phyloP scores from a whole-genome alignment of 2,113 vertebrate species.

The Ammodytes dubius region DNA sequence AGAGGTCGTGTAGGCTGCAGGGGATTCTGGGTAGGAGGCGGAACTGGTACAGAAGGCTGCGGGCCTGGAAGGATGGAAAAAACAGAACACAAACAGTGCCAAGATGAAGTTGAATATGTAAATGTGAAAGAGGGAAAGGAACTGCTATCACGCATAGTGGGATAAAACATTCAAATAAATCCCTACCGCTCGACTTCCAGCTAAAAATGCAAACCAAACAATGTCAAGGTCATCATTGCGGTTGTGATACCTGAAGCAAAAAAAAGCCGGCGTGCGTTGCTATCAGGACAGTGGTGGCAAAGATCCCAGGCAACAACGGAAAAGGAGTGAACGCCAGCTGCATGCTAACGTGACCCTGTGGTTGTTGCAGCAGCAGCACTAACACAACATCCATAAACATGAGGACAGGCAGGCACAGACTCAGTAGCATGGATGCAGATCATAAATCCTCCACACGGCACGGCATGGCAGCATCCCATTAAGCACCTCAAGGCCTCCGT shows the following conservation, averaged over 20 bases:
- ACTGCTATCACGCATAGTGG: slow-evolving; percentile 14
- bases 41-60: slow-evolving; percentile 97
- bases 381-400: slow-evolving; percentile 81
- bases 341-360: slow-evolving; percentile 65
- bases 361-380: slow-evolving; percentile 61
- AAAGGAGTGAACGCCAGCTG: slow-evolving; percentile 44
- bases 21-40: slow-evolving; percentile 94
- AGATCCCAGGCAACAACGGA: slow-evolving; percentile 50
- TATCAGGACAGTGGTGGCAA: slow-evolving; percentile 34
- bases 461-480: slow-evolving; percentile 49
- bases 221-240: slow-evolving; percentile 52
- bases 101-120: slow-evolving; percentile 2
- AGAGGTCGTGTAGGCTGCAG: slow-evolving; percentile 95
- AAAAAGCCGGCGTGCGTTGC: slow-evolving; percentile 9
- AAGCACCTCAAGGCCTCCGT: slow-evolving; percentile 50
- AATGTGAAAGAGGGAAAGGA: neutral
- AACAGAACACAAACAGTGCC: slow-evolving; percentile 14
- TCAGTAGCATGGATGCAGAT: slow-evolving; percentile 51
- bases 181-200: slow-evolving; percentile 6
- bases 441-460: slow-evolving; percentile 62
- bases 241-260: slow-evolving; percentile 37
- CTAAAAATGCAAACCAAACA: slow-evolving; percentile 24
- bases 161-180: slow-evolving; percentile 49
- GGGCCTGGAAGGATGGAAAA: slow-evolving; percentile 84
- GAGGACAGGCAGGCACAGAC: slow-evolving; percentile 54